Evolutionary conservation across 2,888 invertebrate genomes (phyloP), one percentile per base, ranked within the genome.

Genomic region (Prenolepis imparis): DNA sequence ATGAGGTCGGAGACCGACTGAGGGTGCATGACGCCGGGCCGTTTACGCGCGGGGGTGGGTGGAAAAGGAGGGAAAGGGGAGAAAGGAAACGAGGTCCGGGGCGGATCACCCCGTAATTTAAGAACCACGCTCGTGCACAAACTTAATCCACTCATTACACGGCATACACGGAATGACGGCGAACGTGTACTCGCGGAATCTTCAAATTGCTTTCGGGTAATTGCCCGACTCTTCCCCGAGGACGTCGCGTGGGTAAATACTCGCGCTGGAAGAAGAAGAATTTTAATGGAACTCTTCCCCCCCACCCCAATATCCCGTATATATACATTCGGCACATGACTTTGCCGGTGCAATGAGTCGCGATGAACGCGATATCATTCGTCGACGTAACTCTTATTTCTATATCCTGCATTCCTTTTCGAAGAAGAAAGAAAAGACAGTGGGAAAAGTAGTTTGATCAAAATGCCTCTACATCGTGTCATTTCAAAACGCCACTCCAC

Each of bases 41-140:
- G 66, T 48, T n/a, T 39, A 63, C 39, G 15, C 18, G 12, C 4
- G 36, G 32, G 39, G 39, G 28, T 5, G 12, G 36, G 11, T 1
- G 21, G 11, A 21, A n/a, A n/a, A n/a, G n/a, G n/a, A n/a, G n/a
- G n/a, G n/a, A n/a, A n/a, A n/a, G n/a, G n/a, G n/a, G n/a, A n/a
- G n/a, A n/a, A n/a, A 68, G 68, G 44, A 78, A 78, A 78, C 41
- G 52, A 67, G 48, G 41, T 21, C 66, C 9, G 36, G 81, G 48
- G 57, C 68, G 89, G 90, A 88, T 89, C 90, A 82, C 77, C 59
- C 77, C 59, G 89, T 90, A 89, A 89, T 90, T 89, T 89, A 88
- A 88, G 84, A 86, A 72, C 75, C 78, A 72, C 63, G 78, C 87
- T 85, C 90, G 85, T 90, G 90, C 89, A 77, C 90, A 85, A 87